Percentiles rank a stretch among this genome's conserved stretches.
These are phyloP conservation scores for Sebastes minor DNA, from an alignment of 2,797 vertebrate genomes.

Conservation along the genomic window DNA sequence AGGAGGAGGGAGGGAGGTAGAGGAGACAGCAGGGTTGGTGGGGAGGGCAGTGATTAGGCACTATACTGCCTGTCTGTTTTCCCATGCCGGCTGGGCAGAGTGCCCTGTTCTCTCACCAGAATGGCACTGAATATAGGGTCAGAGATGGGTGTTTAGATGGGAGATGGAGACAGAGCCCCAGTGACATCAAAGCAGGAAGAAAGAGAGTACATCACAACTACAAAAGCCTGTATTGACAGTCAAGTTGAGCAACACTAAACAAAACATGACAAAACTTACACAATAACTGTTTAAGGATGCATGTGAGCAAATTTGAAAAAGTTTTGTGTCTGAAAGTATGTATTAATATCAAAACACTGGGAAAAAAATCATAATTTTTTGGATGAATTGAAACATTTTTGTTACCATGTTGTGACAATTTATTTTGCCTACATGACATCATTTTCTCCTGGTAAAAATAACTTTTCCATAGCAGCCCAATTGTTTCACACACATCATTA, in stretches of 20 bases:
- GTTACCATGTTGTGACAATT: background rate
- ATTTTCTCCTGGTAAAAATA: background rate
- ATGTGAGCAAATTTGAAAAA: background rate
- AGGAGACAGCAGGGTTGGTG: slow-evolving; percentile 23
- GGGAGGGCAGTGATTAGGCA: slow-evolving; percentile 51
- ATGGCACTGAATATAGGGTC: slow-evolving; percentile 40
- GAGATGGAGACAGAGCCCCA: background rate
- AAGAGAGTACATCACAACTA: slow-evolving; percentile 9
- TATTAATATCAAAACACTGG: background rate
- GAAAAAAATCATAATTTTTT: background rate
- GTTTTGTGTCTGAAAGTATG: background rate
- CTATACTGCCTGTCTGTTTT: slow-evolving; percentile 46
- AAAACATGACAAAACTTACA: background rate
- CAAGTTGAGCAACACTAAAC: background rate
- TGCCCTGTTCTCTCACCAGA: slow-evolving; percentile 17
- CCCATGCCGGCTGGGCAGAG: slow-evolving; percentile 40
- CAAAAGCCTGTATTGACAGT: background rate
- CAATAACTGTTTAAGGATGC: background rate
- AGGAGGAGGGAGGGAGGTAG: slow-evolving; percentile 15
- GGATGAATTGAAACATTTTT: background rate
- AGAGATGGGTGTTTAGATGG: slow-evolving; percentile 46
- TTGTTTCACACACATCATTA: background rate
- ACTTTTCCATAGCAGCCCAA: background rate
- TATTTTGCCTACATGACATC: background rate
- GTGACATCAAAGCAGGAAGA: slow-evolving; percentile 37